Percentiles rank a stretch among this genome's conserved stretches.
Conservation (phyloP, 2,797 vertebrate genomes). For the Falco berigora region DNA sequence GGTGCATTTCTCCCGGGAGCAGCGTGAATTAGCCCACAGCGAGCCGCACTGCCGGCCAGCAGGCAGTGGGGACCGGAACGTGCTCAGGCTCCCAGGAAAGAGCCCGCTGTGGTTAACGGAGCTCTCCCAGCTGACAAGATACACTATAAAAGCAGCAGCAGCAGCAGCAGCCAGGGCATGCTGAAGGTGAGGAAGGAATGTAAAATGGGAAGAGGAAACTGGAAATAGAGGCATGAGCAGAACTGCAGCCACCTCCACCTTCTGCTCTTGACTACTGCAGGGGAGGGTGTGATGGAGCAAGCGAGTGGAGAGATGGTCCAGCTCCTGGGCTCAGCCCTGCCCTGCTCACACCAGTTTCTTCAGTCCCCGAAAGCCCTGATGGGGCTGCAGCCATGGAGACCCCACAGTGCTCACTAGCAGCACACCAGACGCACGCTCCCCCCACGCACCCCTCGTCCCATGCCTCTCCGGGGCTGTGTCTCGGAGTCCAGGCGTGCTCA, state of each 20-base stretch:
- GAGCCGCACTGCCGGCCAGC: not conserved
- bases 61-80: not conserved
- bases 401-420: conserved; percentile 41
- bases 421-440: not conserved
- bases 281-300: fast-evolving
- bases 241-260: not conserved
- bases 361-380: not conserved
- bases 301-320: not conserved
- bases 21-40: not conserved
- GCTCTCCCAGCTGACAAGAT: not conserved
- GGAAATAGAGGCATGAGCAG: not conserved
- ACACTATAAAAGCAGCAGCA: conserved; percentile 25
- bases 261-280: not conserved
- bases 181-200: not conserved
- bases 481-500: not conserved
- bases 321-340: not conserved
- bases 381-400: not conserved
- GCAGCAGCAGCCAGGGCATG: conserved; percentile 33
- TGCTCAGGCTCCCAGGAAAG: not conserved
- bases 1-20: not conserved
- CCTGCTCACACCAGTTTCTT: not conserved
- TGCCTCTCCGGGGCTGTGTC: not conserved
- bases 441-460: not conserved
- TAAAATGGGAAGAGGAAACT: not conserved
- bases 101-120: not conserved